These are phyloP conservation scores for Alviniconcha strummeri DNA, from an alignment of 2,888 invertebrate genomes.

Conservation along the genomic window DNA sequence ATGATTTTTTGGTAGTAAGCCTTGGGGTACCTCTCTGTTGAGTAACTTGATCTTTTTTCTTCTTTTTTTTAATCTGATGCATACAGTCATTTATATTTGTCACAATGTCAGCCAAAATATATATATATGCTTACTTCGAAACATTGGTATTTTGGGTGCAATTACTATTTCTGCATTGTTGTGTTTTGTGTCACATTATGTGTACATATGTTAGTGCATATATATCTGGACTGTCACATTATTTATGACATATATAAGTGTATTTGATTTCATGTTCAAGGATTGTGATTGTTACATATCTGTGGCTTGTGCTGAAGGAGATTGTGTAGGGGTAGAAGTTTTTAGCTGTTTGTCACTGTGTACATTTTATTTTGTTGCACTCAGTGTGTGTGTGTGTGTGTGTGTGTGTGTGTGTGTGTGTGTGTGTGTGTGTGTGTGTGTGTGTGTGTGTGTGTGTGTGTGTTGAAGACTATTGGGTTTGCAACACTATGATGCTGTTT, in stretches of 20 bases:
- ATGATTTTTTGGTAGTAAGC: no score
- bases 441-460: neutral
- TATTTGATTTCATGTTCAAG: no score
- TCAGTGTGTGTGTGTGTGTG: no score
- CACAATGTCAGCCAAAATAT: neutral
- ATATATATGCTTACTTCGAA: neutral
- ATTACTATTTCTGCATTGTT: neutral
- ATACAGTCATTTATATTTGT: neutral
- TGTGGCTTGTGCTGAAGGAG: no score
- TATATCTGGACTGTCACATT: neutral
- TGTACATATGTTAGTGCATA: neutral
- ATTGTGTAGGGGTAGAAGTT: no score
- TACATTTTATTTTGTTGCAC: no score
- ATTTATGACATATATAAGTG: neutral
- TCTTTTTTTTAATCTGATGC: neutral
- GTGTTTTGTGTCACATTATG: neutral
- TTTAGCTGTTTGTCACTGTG: no score
- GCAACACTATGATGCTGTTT: neutral
- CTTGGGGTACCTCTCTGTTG: no score
- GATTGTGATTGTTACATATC: no score
- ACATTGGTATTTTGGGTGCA: neutral
- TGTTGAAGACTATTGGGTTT: neutral
- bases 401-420: neutral
- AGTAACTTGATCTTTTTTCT: neutral
- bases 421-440: slow-evolving; percentile 6